A percentile compares a stretch with the other conserved stretches of the same genome.
phyloP scores from a whole-genome alignment of 2,113 vertebrate genomes.

The Ailuropoda melanoleuca region DNA sequence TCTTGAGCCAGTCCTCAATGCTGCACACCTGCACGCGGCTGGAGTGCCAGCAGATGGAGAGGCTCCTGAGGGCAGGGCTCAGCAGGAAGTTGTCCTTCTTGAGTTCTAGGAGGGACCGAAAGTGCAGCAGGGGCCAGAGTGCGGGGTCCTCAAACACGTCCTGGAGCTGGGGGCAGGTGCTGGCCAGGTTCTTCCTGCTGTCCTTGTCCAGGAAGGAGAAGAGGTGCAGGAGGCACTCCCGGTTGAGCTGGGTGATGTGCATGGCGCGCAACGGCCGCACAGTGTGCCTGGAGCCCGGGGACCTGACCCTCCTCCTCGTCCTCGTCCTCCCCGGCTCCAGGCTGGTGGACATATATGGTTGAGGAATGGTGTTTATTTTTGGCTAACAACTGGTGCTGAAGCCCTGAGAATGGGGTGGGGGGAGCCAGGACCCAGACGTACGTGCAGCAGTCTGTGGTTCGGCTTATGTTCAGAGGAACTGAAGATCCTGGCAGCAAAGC shows the following conservation, averaged over 20 bases:
- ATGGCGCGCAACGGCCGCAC: conserved; percentile 70
- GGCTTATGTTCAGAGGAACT: conserved; percentile 39
- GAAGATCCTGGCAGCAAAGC: conserved; percentile 22
- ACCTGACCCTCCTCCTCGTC: background rate
- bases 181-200: conserved; percentile 88
- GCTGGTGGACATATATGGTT: conserved; percentile 94
- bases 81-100: conserved; percentile 91
- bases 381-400: conserved; percentile 86
- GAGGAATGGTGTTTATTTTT: conserved; percentile 91
- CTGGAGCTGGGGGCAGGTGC: conserved; percentile 87
- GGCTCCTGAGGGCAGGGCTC: conserved; percentile 88
- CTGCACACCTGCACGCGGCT: conserved; percentile 95
- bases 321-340: conserved; percentile 8
- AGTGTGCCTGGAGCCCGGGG: background rate
- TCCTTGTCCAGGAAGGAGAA: conserved; percentile 96
- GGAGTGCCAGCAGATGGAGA: conserved; percentile 94
- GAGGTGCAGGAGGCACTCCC: conserved; percentile 93
- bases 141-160: conserved; percentile 90
- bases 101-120: conserved; percentile 90
- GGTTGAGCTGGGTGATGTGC: conserved; percentile 92
- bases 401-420: conserved; percentile 69
- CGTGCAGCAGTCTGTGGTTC: background rate
- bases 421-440: background rate
- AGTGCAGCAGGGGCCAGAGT: conserved; percentile 91
- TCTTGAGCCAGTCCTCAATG: conserved; percentile 95